A percentile compares a stretch with the other conserved stretches of the same genome.
phyloP scores from a whole-genome alignment of 2,888 invertebrate species.

The Drosophila macrospina region DNA sequence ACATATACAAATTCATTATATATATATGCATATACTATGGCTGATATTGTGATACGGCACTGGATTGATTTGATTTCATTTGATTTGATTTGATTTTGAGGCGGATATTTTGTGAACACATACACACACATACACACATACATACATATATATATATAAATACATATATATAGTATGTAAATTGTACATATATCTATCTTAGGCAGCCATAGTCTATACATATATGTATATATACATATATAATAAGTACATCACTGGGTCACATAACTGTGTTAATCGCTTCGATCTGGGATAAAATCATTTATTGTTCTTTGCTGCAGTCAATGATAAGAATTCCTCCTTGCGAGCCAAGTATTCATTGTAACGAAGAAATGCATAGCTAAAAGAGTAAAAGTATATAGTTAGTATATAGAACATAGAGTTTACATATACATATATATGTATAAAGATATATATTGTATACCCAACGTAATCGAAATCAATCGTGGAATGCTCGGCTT shows the following conservation, averaged over 20 bases:
- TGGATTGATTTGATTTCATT: constrained; percentile 27
- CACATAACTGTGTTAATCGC: constrained; percentile 52
- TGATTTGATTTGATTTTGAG: constrained; percentile 18
- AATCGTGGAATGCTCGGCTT: constrained; percentile 94
- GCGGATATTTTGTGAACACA: constrained; percentile 59
- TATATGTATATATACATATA: constrained; percentile 44
- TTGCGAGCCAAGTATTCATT: constrained; percentile 90
- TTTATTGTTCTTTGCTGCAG: constrained; percentile 69
- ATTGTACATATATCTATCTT: constrained; percentile 38
- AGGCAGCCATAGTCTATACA: constrained; percentile 56
- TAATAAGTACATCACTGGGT: constrained; percentile 66
- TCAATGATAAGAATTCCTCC: constrained; percentile 86
- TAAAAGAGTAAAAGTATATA: constrained; percentile 78
- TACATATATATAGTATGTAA: constrained; percentile 1
- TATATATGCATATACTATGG: constrained; percentile 67
- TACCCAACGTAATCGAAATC: constrained; percentile 96
- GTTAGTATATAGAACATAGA: too few species aligned
- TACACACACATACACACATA: constrained; percentile 44
- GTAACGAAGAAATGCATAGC: constrained; percentile 90
- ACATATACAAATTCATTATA: constrained; percentile 74
- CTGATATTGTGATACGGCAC: constrained; percentile 60
- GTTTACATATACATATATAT: background rate
- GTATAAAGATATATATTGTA: constrained; percentile 79
- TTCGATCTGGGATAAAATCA: constrained; percentile 57
- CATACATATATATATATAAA: constrained; percentile 21